These are phyloP conservation scores for Hydrozoanthus gracilis DNA, from an alignment of 92 coral and sea anemone species.

Conservation along the genomic window DNA sequence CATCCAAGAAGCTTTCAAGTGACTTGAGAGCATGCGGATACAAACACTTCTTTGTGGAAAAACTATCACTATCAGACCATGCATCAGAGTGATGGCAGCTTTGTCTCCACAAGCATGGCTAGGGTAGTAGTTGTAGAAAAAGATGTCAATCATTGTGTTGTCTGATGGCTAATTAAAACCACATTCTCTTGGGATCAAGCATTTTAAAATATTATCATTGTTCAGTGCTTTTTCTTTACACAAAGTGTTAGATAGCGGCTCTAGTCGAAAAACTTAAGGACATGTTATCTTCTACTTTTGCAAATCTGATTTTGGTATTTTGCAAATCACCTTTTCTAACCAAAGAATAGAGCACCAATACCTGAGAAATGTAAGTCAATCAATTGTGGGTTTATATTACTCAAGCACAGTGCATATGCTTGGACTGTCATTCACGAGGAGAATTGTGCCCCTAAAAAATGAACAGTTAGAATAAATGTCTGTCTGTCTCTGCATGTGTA, in stretches of 20 bases:
- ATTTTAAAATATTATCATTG: not conserved
- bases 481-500: not conserved
- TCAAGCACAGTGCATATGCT: not conserved
- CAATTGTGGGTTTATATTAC: not conserved
- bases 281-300: not conserved
- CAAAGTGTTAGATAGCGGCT: too few relatives aligned
- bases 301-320: conserved; percentile 13
- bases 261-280: not conserved
- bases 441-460: too few relatives aligned
- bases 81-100: not conserved
- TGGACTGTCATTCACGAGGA: not conserved
- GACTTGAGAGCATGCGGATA: conserved; percentile 10
- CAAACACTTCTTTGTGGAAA: not conserved
- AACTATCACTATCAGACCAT: too few relatives aligned
- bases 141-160: conserved; percentile 27
- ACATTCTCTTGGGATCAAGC: conserved; percentile 16
- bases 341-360: not conserved
- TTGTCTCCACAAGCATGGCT: not conserved
- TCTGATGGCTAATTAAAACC: conserved; percentile 10
- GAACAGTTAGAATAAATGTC: not conserved
- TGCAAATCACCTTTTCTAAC: not conserved
- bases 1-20: conserved; percentile 5
- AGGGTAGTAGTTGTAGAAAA: not conserved
- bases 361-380: not conserved
- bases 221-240: not conserved